Percentiles rank a stretch among this genome's conserved stretches.
These are phyloP conservation scores for Malurus elegans DNA, from an alignment of 2,113 vertebrate species.

Conservation along the genomic window DNA sequence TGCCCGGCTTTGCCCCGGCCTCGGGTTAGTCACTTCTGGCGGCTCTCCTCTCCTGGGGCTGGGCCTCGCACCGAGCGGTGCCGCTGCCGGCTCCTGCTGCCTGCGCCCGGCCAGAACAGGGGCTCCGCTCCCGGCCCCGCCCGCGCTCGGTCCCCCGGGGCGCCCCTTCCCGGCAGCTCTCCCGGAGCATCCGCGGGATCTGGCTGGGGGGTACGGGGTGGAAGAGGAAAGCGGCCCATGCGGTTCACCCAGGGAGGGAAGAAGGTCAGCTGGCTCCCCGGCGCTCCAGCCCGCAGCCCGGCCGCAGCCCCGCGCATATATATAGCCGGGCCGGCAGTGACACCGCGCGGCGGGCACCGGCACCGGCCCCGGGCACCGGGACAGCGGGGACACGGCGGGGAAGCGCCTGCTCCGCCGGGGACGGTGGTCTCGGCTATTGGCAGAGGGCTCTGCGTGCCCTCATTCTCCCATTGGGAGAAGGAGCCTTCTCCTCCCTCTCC, in stretches of 20 bases:
- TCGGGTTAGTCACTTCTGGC: background rate
- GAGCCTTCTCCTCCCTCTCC: background rate
- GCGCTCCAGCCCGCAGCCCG: background rate
- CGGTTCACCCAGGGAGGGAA: background rate
- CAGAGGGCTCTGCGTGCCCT: background rate
- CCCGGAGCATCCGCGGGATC: background rate
- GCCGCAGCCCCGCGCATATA: background rate
- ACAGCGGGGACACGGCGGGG: background rate
- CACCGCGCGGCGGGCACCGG: constrained; percentile 24
- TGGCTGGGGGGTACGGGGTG: background rate
- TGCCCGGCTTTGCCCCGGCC: background rate
- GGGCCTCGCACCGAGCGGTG: background rate
- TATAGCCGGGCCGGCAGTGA: constrained; percentile 31
- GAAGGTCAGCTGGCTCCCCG: rapidly evolving
- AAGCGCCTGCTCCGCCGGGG: background rate
- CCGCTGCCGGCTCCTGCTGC: background rate
- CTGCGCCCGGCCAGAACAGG: background rate
- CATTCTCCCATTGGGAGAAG: background rate
- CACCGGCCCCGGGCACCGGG: background rate
- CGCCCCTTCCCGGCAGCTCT: background rate
- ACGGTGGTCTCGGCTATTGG: rapidly evolving
- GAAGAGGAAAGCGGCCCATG: too few relatives aligned
- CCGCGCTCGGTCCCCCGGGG: too few relatives aligned
- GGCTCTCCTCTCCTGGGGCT: background rate
- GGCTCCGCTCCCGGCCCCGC: background rate